A percentile compares a stretch with the other conserved stretches of the same genome.
Conservation (phyloP, 2,113 vertebrate species). For the Himantopus leucocephalus region DNA sequence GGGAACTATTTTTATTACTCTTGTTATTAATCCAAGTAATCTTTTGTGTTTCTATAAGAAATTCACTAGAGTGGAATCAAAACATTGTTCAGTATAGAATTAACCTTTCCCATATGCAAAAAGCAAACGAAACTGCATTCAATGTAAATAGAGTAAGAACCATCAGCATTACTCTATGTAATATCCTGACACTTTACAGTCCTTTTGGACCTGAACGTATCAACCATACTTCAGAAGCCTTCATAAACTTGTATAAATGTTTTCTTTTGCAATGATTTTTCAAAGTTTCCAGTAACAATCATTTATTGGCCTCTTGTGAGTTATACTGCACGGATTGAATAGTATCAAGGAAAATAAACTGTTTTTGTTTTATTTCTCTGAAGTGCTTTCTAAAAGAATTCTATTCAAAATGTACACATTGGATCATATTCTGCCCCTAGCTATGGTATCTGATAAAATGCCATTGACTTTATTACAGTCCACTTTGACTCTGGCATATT, state of each 20-base stretch:
- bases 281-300: slow-evolving; percentile 61
- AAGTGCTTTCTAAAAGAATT: slow-evolving; percentile 39
- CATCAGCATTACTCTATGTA: background rate
- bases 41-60: slow-evolving; percentile 39
- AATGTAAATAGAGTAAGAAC: background rate
- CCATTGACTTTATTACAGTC: slow-evolving; percentile 4
- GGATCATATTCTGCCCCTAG: slow-evolving; percentile 16
- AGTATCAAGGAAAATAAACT: slow-evolving; percentile 46
- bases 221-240: slow-evolving; percentile 55
- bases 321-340: slow-evolving; percentile 10
- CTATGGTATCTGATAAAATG: slow-evolving; percentile 45
- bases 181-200: slow-evolving; percentile 54
- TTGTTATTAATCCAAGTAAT: slow-evolving; percentile 42
- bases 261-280: slow-evolving; percentile 65
- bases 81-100: background rate
- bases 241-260: slow-evolving; percentile 58
- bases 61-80: slow-evolving; percentile 29
- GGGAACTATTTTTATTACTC: slow-evolving; percentile 35
- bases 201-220: slow-evolving; percentile 33
- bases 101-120: slow-evolving; percentile 23
- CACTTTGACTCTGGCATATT: slow-evolving; percentile 16
- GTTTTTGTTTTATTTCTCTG: slow-evolving; percentile 46
- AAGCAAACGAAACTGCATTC: slow-evolving; percentile 6
- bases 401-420: background rate
- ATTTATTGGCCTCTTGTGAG: slow-evolving; percentile 30